These are phyloP conservation scores for Apis dorsata DNA, from an alignment of 1,140 invertebrate species.

Conservation along the genomic window DNA sequence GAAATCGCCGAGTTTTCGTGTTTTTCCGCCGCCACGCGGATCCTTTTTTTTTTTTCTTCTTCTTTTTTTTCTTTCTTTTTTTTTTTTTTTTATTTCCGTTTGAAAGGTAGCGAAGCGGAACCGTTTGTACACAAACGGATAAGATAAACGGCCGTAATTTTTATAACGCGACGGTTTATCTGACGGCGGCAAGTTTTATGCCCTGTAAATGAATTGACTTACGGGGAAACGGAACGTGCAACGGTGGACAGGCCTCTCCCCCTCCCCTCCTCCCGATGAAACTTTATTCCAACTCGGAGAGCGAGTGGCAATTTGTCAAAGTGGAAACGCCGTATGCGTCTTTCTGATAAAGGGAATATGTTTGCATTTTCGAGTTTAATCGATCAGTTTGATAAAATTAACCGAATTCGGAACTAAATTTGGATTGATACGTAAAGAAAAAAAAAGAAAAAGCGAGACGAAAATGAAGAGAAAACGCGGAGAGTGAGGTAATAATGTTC, in stretches of 20 bases:
- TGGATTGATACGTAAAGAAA: neutral
- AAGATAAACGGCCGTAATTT: conserved; percentile 38
- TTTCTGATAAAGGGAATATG: neutral
- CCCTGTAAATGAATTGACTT: conserved; percentile 9
- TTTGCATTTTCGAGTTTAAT: neutral
- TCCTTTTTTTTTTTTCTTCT: neutral
- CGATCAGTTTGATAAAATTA: neutral
- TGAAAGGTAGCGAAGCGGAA: conserved; percentile 19
- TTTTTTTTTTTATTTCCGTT: too few species aligned
- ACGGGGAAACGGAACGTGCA: neutral
- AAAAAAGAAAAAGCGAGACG: too few species aligned
- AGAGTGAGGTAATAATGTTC: too few species aligned
- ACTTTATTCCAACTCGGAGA: neutral
- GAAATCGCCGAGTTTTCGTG: neutral
- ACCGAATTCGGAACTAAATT: too few species aligned
- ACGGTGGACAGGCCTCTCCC: neutral
- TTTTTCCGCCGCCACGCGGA: neutral
- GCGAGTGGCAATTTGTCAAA: neutral
- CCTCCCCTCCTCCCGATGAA: neutral
- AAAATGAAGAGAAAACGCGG: too few species aligned
- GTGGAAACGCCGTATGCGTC: neutral
- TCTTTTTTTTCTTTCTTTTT: neutral
- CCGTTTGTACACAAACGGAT: conserved; percentile 14
- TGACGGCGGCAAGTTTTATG: conserved; percentile 1
- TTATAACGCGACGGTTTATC: conserved; percentile 14